Percentiles rank a stretch among this genome's conserved stretches.
Evolutionary conservation across 1,140 invertebrate genomes (phyloP).

Genomic region (Drosophila baimaii): DNA sequence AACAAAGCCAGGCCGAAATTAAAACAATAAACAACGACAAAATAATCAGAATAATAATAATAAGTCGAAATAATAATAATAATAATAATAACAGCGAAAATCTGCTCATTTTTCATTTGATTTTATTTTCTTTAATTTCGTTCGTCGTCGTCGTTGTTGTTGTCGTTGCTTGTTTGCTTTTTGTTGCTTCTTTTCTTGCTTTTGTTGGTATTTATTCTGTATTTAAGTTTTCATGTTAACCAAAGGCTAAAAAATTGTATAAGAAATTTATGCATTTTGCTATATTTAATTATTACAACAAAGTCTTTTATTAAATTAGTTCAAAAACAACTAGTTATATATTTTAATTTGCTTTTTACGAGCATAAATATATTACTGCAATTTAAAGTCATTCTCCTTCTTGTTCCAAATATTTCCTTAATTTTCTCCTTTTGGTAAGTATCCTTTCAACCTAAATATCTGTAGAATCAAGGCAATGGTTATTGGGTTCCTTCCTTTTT

Average conservation of each 20-base stretch:
- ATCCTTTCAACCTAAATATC: background rate
- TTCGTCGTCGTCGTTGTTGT: too few species aligned
- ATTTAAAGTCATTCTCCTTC: background rate
- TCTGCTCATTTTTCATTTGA: conserved; percentile 39
- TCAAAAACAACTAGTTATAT: too few species aligned
- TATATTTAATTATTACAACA: too few species aligned
- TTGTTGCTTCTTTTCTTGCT: background rate
- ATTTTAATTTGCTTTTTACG: too few species aligned
- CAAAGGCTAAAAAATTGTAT: too few species aligned
- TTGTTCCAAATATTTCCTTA: background rate
- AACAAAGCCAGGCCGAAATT: conserved; percentile 39
- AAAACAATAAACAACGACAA: conserved; percentile 60
- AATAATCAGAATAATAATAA: conserved; percentile 59
- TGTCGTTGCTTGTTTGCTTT: conserved; percentile 5
- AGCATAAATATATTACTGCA: background rate
- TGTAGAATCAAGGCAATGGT: background rate
- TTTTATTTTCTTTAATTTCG: conserved; percentile 34
- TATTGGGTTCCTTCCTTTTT: too few species aligned
- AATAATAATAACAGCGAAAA: conserved; percentile 50
- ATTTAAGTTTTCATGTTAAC: background rate
- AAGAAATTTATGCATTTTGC: too few species aligned
- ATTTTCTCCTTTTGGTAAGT: background rate
- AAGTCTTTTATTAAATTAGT: too few species aligned
- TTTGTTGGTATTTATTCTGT: background rate
- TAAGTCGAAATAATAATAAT: conserved; percentile 39